A percentile compares a stretch with the other conserved stretches of the same genome.
Evolutionary conservation across 2,113 vertebrate species (phyloP).

Genomic region (Pseudopodoces humilis): DNA sequence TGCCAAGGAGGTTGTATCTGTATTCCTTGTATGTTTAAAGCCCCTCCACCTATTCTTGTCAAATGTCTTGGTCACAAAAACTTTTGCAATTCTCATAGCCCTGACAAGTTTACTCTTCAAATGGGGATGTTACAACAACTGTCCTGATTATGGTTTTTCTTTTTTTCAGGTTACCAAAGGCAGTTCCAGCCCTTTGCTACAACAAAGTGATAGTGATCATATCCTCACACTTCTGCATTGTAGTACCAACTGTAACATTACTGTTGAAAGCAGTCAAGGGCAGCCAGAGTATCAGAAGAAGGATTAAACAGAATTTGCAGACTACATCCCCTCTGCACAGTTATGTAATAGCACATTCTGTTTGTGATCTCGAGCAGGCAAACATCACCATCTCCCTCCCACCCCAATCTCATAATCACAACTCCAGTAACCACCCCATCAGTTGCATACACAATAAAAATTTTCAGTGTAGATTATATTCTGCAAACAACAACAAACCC

Average conservation of each 20-base stretch:
- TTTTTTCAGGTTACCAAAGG: not conserved
- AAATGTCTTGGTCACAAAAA: not conserved
- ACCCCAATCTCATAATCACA: not conserved
- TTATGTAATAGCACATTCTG: constrained; percentile 7
- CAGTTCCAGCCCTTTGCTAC: not conserved
- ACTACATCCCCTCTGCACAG: not conserved
- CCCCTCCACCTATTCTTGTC: not conserved
- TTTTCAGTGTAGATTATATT: not conserved
- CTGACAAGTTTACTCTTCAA: not conserved
- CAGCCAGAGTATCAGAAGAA: not conserved
- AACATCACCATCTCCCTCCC: not conserved
- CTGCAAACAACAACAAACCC: not conserved
- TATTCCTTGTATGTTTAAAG: not conserved
- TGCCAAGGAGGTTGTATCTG: not conserved
- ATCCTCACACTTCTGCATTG: not conserved
- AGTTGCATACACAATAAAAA: not conserved
- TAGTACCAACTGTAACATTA: not conserved
- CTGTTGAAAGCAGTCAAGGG: not conserved
- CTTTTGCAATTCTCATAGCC: not conserved
- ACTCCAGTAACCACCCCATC: not conserved
- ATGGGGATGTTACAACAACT: not conserved
- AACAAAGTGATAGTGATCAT: not conserved
- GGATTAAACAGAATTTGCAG: not conserved
- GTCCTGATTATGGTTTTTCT: not conserved
- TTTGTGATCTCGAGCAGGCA: not conserved